These are phyloP conservation scores for Calliphora vomitoria DNA, from an alignment of 2,888 invertebrate genomes.

Conservation along the genomic window DNA sequence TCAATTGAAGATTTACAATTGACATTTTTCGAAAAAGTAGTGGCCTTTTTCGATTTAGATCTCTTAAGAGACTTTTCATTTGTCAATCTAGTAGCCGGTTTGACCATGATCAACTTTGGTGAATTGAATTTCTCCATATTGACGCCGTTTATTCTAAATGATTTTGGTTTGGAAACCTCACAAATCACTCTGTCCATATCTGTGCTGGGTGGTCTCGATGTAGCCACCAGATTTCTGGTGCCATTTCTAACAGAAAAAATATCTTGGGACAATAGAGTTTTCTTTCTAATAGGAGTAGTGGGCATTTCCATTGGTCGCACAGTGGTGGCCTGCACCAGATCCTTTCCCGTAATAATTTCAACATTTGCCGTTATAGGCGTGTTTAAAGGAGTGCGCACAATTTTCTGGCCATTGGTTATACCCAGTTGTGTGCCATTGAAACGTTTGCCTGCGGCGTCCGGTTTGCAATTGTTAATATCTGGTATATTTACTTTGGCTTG, in stretches of 20 bases:
- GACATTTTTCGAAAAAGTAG: constrained; percentile 86
- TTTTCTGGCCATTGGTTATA: constrained; percentile 90
- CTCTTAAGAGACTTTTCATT: constrained; percentile 89
- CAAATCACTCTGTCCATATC: constrained; percentile 90
- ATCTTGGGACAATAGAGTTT: constrained; percentile 89
- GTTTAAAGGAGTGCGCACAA: constrained; percentile 89
- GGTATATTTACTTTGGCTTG: constrained; percentile 87
- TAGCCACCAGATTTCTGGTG: constrained; percentile 88
- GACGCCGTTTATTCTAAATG: constrained; percentile 90
- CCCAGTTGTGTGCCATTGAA: constrained; percentile 89
- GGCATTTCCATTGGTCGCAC: constrained; percentile 88
- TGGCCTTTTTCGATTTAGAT: constrained; percentile 89
- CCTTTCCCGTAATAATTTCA: constrained; percentile 86
- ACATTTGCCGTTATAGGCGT: constrained; percentile 89
- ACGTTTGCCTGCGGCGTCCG: constrained; percentile 89
- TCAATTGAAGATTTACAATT: constrained; percentile 68
- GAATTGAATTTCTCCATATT: constrained; percentile 90
- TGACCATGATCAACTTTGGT: constrained; percentile 89
- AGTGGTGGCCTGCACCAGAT: constrained; percentile 87
- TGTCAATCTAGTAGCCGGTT: constrained; percentile 89
- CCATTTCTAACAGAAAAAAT: constrained; percentile 89
- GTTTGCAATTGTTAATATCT: constrained; percentile 88
- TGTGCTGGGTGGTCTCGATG: constrained; percentile 88
- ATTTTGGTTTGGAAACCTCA: constrained; percentile 86
- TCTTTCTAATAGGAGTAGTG: constrained; percentile 89